Base-by-base conservation (phyloP, 2,797 vertebrate genomes). In the Ctenosaura bakeri region DNA sequence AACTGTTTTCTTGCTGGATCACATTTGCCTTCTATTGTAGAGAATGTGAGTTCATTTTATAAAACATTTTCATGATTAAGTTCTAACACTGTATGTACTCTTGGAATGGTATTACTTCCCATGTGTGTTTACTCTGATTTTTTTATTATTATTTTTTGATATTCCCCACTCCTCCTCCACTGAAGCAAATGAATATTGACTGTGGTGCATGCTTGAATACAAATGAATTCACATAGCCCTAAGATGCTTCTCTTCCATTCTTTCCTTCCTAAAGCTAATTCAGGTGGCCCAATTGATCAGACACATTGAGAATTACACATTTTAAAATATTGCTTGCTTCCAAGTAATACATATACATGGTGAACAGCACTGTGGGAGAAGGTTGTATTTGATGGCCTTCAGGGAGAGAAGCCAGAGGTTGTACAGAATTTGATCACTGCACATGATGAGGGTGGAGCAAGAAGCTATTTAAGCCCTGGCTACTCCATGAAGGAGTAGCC, bases 1-100 rank as follows among this genome's bases (percentile, higher is more conserved):
- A 94, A 94, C 90, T 76, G 90, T 90, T 94, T 95, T 94, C 92
- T 29, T 91, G 26, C 24, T 85, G 64, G 78, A 82, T 92, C 71
- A 79, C 84, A 90, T 91, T 95, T 93, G 14, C 46, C 89, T 35
- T 73, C 22, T 38, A 20, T 4, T 50, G 32, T 24, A 52, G 24
- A 24, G 35, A 10, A 38, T 42, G 9, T 2, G 14, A 14, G 78
- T 69, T 80, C 20, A 18, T 5, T 54, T 32, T 76, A 38, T 22
- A 35, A 62, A 46, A 18, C 26, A 46, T 86, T 24, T 38, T 59
- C 35, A 20, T n/a, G 14, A 62, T 56, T n/a, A 82, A 38, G 3
- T 16, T 18, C 54, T 83, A 74, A 46, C 35, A 12, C 1, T 35
- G 13, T 52, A 74, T 20, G 42, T 12, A 20, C 4, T 29, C 10